Evolutionary conservation across 2,888 invertebrate genomes (phyloP), one percentile per base, ranked within the genome.

Genomic region (Tholera decimalis): DNA sequence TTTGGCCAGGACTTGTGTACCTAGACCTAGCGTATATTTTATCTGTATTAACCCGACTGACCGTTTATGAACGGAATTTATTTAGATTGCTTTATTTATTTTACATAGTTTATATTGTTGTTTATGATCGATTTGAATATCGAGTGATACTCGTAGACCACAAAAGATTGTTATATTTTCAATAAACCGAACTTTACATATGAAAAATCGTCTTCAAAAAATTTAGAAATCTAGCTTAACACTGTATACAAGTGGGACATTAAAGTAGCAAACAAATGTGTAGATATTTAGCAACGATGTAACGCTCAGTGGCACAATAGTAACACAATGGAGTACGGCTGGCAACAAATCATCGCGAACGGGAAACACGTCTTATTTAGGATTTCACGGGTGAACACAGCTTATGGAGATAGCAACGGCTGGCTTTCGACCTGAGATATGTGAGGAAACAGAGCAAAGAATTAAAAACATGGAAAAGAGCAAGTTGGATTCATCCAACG

Each of bases 271-370:
- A 81, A 78, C 73, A 73, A 81, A 70, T 77, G 50, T 59, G 65
- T 47, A 71, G 54, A 70, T 71, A 75, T 67, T 71, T 72, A 68
- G 75, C 80, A 79, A 77, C 75, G 77, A 76, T 78, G 80, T 82
- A 77, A 53, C 56, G 28, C 50, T 50, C 68, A 26, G 72, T 62
- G 58, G 73, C 65, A 75, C 79, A 80, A 77, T 67, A 61, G 56
- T 44, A 56, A 54, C 55, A 77, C 63, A 73, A 75, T 72, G 72
- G 83, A 82, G 85, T 85, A 87, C 85, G 85, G 82, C 82, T 76
- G 82, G 80, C 83, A 67, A 90, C 89, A 90, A 90, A 90, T 90
- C 89, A 89, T 83, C 60, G 55, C 54, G 28, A 75, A 68, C 75
- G 73, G 63, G 71, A 30, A 67, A 74, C 59, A 76, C 73, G 79